These are phyloP conservation scores for Megaleporinus macrocephalus DNA, from an alignment of 2,113 vertebrate genomes.

Conservation along the genomic window DNA sequence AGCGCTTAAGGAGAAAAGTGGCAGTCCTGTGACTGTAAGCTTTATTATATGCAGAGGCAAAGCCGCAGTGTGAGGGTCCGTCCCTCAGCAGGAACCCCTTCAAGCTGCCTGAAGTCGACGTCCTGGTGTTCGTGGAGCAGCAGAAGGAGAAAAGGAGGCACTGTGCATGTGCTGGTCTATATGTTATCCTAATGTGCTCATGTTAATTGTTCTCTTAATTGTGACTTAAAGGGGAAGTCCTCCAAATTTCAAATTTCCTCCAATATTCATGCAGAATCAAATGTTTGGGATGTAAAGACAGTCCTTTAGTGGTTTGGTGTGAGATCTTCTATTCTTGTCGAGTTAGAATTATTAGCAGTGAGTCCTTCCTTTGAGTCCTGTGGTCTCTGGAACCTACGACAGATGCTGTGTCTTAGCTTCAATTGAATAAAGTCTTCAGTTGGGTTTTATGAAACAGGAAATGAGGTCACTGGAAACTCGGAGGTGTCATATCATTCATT, in stretches of 20 bases:
- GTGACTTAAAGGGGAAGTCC: not conserved
- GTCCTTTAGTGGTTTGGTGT: too few species aligned
- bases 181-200: not conserved
- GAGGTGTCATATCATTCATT: conserved; percentile 57
- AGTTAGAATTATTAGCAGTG: too few species aligned
- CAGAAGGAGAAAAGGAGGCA: conserved; percentile 62
- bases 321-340: too few species aligned
- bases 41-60: not conserved
- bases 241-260: too few species aligned
- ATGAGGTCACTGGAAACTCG: conserved; percentile 74
- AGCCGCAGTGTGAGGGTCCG: not conserved
- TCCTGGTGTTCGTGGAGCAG: conserved; percentile 62
- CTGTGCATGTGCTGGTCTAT: not conserved
- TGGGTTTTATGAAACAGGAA: conserved; percentile 61
- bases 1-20: too few species aligned
- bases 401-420: conserved; percentile 45
- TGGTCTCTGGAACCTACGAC: not conserved
- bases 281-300: too few species aligned
- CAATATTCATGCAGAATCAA: too few species aligned
- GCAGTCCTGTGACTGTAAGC: too few species aligned
- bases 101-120: conserved; percentile 53
- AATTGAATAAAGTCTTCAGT: conserved; percentile 61
- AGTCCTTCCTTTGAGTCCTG: too few species aligned
- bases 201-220: not conserved
- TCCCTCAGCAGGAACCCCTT: conserved; percentile 67